Conservation (phyloP, 2,797 vertebrate species). For the Chiloscyllium punctatum region DNA sequence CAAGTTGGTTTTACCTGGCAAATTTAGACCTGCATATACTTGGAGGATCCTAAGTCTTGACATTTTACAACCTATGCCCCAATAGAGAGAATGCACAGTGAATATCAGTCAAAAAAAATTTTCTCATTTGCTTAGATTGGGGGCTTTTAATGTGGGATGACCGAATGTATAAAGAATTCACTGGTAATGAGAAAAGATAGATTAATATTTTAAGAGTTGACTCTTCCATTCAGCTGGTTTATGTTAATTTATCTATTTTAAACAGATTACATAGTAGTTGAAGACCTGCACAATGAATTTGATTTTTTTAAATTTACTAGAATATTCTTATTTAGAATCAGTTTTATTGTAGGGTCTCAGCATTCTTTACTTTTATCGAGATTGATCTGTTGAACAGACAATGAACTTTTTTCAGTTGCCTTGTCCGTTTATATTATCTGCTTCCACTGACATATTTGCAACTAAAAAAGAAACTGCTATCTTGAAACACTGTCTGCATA, state of each 20-base stretch:
- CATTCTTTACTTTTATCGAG: not conserved
- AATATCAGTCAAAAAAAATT: not conserved
- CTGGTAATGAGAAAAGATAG: not conserved
- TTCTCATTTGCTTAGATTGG: not conserved
- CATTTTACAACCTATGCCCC: not conserved
- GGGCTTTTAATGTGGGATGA: not conserved
- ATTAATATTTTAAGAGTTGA: not conserved
- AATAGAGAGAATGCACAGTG: not conserved
- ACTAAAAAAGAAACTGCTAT: not conserved
- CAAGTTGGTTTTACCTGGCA: not conserved
- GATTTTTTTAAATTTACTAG: not conserved
- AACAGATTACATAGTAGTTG: not conserved
- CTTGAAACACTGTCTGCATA: conserved; percentile 8
- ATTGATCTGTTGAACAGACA: not conserved
- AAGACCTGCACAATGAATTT: not conserved
- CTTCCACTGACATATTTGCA: not conserved
- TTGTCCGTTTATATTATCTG: not conserved
- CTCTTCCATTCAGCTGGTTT: not conserved
- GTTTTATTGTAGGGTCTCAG: not conserved
- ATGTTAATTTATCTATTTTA: not conserved
- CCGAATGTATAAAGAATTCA: not conserved
- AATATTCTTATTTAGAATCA: not conserved
- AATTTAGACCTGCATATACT: not conserved
- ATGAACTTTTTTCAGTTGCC: not conserved
- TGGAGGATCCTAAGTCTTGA: not conserved